A percentile compares a stretch with the other conserved stretches of the same genome.
These are phyloP conservation scores for Sepiola atlantica DNA, from an alignment of 2,888 invertebrate genomes.

Conservation along the genomic window DNA sequence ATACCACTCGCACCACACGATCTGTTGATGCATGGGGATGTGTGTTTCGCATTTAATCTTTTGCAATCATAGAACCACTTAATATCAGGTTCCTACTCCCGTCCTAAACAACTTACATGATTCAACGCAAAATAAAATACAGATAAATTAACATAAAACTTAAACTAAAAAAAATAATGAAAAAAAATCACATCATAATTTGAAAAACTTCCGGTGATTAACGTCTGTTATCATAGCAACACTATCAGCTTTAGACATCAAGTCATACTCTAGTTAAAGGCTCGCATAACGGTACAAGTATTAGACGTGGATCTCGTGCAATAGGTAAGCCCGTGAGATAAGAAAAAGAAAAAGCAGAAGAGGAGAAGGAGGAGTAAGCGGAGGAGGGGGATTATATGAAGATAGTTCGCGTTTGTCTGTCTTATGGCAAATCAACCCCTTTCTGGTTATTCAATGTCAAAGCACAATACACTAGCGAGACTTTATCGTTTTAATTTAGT, in stretches of 20 bases:
- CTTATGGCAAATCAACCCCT: too few relatives aligned
- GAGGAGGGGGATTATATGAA: too few relatives aligned
- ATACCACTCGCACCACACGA: too few relatives aligned
- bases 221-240: not conserved
- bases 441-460: too few relatives aligned
- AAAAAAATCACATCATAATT: not conserved
- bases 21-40: not conserved
- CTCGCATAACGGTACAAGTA: not conserved
- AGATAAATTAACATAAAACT: not conserved
- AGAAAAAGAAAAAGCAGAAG: not conserved
- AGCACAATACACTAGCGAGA: too few relatives aligned
- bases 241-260: conserved; percentile 18
- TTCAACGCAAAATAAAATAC: not conserved
- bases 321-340: not conserved
- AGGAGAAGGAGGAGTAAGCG: not conserved
- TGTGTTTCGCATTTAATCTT: not conserved
- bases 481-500: too few relatives aligned
- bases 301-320: not conserved
- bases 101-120: not conserved
- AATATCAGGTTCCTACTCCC: not conserved
- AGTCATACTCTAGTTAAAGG: conserved; percentile 14
- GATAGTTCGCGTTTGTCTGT: too few relatives aligned
- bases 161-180: not conserved
- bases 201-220: conserved; percentile 32
- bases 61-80: not conserved